These are phyloP conservation scores for Benthochromis sp. DNA, from an alignment of 2,113 vertebrate species.

Conservation along the genomic window DNA sequence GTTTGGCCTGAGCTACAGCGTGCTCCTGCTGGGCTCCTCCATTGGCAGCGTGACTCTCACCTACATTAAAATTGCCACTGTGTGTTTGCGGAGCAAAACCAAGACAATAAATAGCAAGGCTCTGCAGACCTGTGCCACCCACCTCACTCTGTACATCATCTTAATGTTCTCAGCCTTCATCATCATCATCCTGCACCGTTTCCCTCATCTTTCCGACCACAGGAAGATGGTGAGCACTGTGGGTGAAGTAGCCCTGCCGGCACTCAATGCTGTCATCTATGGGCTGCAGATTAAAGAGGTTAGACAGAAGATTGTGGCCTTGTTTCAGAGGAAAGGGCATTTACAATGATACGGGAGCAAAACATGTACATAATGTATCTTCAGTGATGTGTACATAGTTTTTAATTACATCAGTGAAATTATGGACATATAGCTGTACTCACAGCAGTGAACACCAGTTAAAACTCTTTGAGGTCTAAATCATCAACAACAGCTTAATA, in stretches of 20 bases:
- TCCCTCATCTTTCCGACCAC: slow-evolving; percentile 24
- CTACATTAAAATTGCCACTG: slow-evolving; percentile 41
- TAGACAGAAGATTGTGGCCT: neutral
- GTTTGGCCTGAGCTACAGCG: slow-evolving; percentile 49
- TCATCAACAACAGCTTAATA: neutral
- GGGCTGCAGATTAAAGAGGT: slow-evolving; percentile 51
- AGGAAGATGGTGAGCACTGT: slow-evolving; percentile 41
- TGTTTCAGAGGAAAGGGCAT: neutral
- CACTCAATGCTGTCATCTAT: slow-evolving; percentile 44
- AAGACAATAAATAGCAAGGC: slow-evolving; percentile 62
- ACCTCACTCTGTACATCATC: slow-evolving; percentile 29
- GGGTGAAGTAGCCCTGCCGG: neutral
- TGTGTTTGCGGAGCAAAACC: slow-evolving; percentile 49
- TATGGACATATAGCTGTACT: neutral
- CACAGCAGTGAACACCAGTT: neutral
- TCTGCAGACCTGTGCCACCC: slow-evolving; percentile 61
- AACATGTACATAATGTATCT: neutral
- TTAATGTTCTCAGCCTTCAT: neutral
- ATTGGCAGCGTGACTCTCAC: slow-evolving; percentile 46
- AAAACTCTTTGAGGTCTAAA: neutral
- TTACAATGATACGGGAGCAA: neutral
- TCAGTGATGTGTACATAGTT: neutral
- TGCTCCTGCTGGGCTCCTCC: slow-evolving; percentile 29
- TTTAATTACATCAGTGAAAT: neutral
- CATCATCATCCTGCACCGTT: slow-evolving; percentile 41